Base-by-base conservation (phyloP, 1,140 invertebrate genomes). In the Euura saliciscinereae region DNA sequence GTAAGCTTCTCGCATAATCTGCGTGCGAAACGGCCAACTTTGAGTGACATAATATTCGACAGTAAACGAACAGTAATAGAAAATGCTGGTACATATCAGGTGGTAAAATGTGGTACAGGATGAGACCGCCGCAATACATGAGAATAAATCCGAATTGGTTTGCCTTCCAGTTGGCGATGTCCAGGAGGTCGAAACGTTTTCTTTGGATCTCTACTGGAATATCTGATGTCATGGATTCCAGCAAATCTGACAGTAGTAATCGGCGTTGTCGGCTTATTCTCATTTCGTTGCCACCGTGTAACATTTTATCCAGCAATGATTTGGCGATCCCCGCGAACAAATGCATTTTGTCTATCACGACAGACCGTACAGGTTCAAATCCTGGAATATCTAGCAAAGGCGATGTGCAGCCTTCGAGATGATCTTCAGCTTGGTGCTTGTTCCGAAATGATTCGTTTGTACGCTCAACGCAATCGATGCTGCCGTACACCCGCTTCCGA, bases 81-180 rank as follows among this genome's bases (percentile, higher is more conserved):
- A 78, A 80, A 76, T 80, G 77, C 43, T 72, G 44, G 72, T 76
- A 76, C 2, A 65, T 43, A 2, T 75, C 71, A 4, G 11, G 1
- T 28, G 75, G 43, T 10, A 80, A 69, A 65, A 80, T 73, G 28
- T 71, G 43, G 71, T 73, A n/a, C 44, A 77, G 70, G 28, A 75
- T 69, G 3, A 77, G 43, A 42, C 44, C 74, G 44, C 77, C 75
- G 70, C 67, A 68, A 68, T 73, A 72, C 43, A 75, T 71, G 11
- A 80, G 69, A 66, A 80, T 75, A 66, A 79, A 78, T 68, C 74
- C 42, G 51, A 64, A 76, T 68, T 76, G 75, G 3, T 75, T 76
- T 6, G 75, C 73, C 73, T 80, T 80, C 78, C 77, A 76, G 42
- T 76, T 72, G 44, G 43, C 10, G 5, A 79, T 65, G 46, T 74